Base-by-base conservation (phyloP, 1,140 invertebrate genomes). In the Drosophila littoralis region DNA sequence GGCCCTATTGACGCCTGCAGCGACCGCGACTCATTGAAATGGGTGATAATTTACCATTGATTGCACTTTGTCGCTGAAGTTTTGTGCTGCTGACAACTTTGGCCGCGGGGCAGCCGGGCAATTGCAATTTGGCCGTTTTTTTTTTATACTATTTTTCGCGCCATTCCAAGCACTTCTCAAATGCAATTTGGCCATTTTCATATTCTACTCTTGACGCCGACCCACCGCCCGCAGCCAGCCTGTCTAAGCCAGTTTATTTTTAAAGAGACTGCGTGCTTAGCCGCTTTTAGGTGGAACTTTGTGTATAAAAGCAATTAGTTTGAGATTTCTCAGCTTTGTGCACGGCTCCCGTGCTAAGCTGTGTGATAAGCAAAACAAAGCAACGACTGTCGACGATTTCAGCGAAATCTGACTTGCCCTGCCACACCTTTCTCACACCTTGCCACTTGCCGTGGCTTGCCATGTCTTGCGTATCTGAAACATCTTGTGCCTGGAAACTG, bases 31-130 rank as follows among this genome's bases (percentile, higher is more conserved):
- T 84, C 85, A 89, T 89, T 90, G 85, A 90, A 89, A 90, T 85
- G 77, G 84, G 84, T 81, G 85, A 89, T 89, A 89, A 89, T 89
- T 89, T 82, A 89, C 80, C 81, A 89, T 89, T 89, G 84, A 89
- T 89, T 89, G 84, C 81, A 90, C 80, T 89, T 89, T 90, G 84
- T 89, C 85, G 84, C 84, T 72, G 77, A 89, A 89, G 77, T 89
- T 89, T 89, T 81, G 60, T 85, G 84, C 75, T 69, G 71, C 63
- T 89, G 85, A 88, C 85, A 89, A 84, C 64, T 89, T 88, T 84
- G 77, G 73, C 77, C 54, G 46, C 71, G 6, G 61, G 42, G 38
- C 60, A 63, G 5, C 33, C 13, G 13, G 13, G 50, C 51, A 86
- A 89, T 69, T 89, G 84, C 84, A 88, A 80, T 89, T 88, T 90